Percentiles rank a stretch among this genome's conserved stretches.
These are phyloP conservation scores for Eupithecia dodoneata DNA, from an alignment of 2,888 invertebrate genomes.

Conservation along the genomic window DNA sequence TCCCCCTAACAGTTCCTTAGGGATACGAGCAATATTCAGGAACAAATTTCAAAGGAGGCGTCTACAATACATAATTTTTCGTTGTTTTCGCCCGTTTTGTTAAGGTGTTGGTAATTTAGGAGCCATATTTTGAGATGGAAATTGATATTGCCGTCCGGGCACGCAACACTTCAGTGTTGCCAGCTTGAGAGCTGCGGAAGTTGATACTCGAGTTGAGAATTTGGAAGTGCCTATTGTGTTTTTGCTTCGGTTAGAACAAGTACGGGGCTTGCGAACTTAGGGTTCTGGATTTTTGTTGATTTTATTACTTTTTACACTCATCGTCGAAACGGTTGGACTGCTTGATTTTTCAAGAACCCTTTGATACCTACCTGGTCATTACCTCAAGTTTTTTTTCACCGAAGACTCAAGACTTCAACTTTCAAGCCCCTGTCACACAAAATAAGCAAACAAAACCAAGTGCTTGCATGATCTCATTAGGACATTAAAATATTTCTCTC, in stretches of 20 bases:
- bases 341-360: too few relatives aligned
- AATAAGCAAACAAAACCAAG: neutral
- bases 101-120: slow-evolving; percentile 38
- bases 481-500: slow-evolving; percentile 35
- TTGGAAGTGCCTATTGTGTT: slow-evolving; percentile 19
- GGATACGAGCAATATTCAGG: slow-evolving; percentile 56
- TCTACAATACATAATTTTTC: slow-evolving; percentile 48
- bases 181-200: slow-evolving; percentile 21
- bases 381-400: too few relatives aligned
- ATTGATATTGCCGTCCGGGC: slow-evolving; percentile 34
- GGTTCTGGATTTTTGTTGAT: neutral
- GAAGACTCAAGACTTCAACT: neutral
- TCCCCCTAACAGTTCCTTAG: slow-evolving; percentile 54
- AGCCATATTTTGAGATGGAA: slow-evolving; percentile 35
- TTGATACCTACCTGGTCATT: too few relatives aligned
- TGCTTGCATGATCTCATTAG: slow-evolving; percentile 15
- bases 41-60: slow-evolving; percentile 52
- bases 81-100: slow-evolving; percentile 42
- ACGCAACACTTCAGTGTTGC: slow-evolving; percentile 23
- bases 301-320: neutral
- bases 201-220: slow-evolving; percentile 14
- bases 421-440: neutral
- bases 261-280: neutral
- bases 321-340: neutral
- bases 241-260: neutral